Evolutionary conservation across 2,888 invertebrate species (phyloP), one percentile per base, ranked within the genome.

Genomic region (Epirrhoe alternata): DNA sequence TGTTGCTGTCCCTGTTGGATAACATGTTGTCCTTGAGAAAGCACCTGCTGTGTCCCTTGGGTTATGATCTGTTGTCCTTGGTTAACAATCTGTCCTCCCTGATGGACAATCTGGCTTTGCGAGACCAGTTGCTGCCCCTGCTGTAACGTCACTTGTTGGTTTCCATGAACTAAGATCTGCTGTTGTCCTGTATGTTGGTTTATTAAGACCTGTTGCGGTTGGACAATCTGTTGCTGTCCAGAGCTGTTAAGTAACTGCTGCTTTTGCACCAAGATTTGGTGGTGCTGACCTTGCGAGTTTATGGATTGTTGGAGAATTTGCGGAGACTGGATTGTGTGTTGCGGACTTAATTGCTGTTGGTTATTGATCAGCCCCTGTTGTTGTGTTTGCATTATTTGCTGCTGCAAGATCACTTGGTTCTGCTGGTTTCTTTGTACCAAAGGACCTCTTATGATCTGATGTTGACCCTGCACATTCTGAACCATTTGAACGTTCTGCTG

Each of bases 221-320:
- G 90, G 0, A 92, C 89, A 69, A 93, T 87, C 71, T 93, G 93
- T 54, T 94, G 94, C 65, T 94, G 93, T 1, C 94, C 92, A 24
- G 94, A 88, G 50, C 89, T 92, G 76, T 94, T 94, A 3, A 95
- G 85, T 8, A 94, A 89, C 71, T 95, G 95, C 72, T 95, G 95
- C 70, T 94, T 94, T 75, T 93, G 93, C 10, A 93, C 92, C 24
- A 93, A 76, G 75, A 93, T 92, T 75, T 89, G 94, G 79, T 91
- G 93, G 68, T 89, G 92, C 80, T 88, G 95, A 60, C 86, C 93
- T 84, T 94, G 94, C 30, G 92, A 87, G 24, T 92, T 92, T 84
- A 95, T 79, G 77, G 94, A 82, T 74, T 95, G 95, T 81, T 95
- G 94, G 31, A 95, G 90, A 35, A 95, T 91, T 74, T 95, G 94